Evolutionary conservation across 1,140 invertebrate species (phyloP), one percentile per base, ranked within the genome.

Genomic region (Anoplolepis gracilipes): DNA sequence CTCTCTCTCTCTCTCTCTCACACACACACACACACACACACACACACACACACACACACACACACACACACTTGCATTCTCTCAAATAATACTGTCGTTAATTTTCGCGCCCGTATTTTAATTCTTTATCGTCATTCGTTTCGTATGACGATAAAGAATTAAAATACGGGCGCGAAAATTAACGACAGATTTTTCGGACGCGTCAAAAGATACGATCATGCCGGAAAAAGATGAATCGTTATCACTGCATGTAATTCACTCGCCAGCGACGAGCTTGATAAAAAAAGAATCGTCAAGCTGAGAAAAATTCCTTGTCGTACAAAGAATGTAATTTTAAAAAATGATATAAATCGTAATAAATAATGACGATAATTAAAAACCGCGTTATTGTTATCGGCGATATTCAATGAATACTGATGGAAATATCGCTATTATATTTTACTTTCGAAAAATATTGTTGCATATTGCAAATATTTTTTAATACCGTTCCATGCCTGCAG

Each of bases 391-490:
- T 30, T 76, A n/a, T 33, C 36, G 6, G 19, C 16, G 33, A 25
- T 75, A 19, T 61, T 76, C 1, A 42, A 76, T 46, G 25, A 33
- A 62, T 42, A 42, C 33, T 61, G 7, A 5, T 42, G n/a, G 19
- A 36, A 78, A 42, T 78, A 62, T 28, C 39, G 10, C 62, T 64
- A 19, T 78, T 78, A 28, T 25, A 28, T 78, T 33, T 10, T 7
- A 65, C 59, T 77, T 65, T 79, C 16, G 13, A 79, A 49, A 79
- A 55, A 55, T 59, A 39, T 55, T 28, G 1, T 67, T 75, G 22
- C 36, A n/a, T n/a, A 13, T 25, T 53, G 59, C 22, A 2, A 67
- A 79, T 28, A 22, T 36, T 16, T 79, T 69, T 39, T 25, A 79
- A 69, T 53, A 78, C 30, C 67, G 62, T 53, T 67, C 0, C 4